Base-by-base conservation (phyloP, 2,888 invertebrate genomes). In the Eilema depressum region DNA sequence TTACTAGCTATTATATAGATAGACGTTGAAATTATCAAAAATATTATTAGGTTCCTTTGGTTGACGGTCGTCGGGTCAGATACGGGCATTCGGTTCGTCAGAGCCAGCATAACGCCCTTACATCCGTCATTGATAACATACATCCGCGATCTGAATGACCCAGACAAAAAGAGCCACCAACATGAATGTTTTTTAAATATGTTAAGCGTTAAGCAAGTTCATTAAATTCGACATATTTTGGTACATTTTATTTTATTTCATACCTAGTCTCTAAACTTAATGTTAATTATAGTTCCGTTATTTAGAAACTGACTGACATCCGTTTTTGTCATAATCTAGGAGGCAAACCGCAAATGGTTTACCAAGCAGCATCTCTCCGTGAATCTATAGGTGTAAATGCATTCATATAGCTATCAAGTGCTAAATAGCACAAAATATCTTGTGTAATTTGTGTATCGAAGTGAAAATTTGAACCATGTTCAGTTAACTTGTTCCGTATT, bases 51-150 rank as follows among this genome's bases (percentile, higher is more conserved):
- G 74, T 77, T 72, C 56, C 37, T 68, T 68, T 61, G 53, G 47
- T 33, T 78, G 76, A 74, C 73, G 74, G 71, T 70, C 75, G 69
- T 71, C 75, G 66, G 69, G 77, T 63, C 74, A 63, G 81, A 83
- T 83, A 83, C 62, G 79, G 74, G 69, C 76, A 74, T 33, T 59
- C 74, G 74, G 68, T 75, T 76, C 74, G 82, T 79, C 83, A 81
- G 73, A 82, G 84, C 81, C 76, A 85, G 88, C 88, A 93, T 91
- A 92, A 92, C 93, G 93, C 86, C 88, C 89, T 83, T 87, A 88
- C 94, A 93, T 94, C 94, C 94, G 93, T 77, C 83, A 78, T 75
- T 85, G 93, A 94, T 93, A 93, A 92, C 66, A 57, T 76, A 85
- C 86, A 86, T 87, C 88, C 82, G 87, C 88, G 88, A 90, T 86